phyloP scores from a whole-genome alignment of 1,140 invertebrate genomes.

The Caenorhabditis brenneri region DNA sequence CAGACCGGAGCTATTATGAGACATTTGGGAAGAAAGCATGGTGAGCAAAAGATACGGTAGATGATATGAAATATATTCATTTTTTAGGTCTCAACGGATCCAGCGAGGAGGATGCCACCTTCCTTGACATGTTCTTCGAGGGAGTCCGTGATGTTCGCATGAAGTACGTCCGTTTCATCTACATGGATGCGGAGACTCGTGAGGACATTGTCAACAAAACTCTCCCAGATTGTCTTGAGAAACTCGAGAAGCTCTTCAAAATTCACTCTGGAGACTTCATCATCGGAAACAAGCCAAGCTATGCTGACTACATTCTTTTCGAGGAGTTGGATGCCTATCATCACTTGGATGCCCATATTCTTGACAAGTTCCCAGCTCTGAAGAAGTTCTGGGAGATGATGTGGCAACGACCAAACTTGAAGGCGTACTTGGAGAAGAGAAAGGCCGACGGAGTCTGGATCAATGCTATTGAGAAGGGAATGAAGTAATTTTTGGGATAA shows the following conservation, averaged over 20 bases:
- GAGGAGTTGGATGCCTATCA: constrained; percentile 66
- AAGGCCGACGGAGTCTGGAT: constrained; percentile 40
- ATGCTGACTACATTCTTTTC: constrained; percentile 57
- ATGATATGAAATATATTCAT: not conserved
- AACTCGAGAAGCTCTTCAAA: constrained; percentile 59
- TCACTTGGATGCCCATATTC: constrained; percentile 61
- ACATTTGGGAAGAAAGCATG: constrained; percentile 68
- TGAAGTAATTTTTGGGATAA: not conserved
- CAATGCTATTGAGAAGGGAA: not conserved
- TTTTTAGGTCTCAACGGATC: not conserved
- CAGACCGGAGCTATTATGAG: constrained; percentile 71
- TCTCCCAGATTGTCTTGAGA: constrained; percentile 47
- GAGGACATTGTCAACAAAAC: constrained; percentile 53
- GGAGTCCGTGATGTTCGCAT: not conserved
- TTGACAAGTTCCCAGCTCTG: constrained; percentile 67
- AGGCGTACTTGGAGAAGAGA: constrained; percentile 63
- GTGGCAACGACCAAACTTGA: constrained; percentile 60
- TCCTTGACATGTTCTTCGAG: not conserved
- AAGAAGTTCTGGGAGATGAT: constrained; percentile 64
- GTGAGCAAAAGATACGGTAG: constrained; percentile 47
- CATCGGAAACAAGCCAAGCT: constrained; percentile 57
- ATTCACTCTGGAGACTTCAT: constrained; percentile 54
- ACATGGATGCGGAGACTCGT: constrained; percentile 54
- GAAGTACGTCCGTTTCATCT: constrained; percentile 59
- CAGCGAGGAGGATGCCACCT: not conserved